A percentile compares a stretch with the other conserved stretches of the same genome.
phyloP scores from a whole-genome alignment of 2,888 invertebrate species.

The Campoplex nolae region DNA sequence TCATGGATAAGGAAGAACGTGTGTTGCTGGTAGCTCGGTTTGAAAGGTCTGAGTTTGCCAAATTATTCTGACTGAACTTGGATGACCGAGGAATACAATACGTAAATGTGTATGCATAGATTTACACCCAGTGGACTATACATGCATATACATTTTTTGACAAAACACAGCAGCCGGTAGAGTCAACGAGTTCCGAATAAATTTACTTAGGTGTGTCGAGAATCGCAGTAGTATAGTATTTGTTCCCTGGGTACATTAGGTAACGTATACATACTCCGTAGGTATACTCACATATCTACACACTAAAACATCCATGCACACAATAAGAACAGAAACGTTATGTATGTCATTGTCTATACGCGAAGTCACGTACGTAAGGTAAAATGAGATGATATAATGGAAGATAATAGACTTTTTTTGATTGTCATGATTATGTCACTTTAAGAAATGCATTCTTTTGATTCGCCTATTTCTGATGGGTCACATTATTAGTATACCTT shows the following conservation, averaged over 20 bases:
- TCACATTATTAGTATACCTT: too few relatives aligned
- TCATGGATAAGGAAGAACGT: conserved; percentile 28
- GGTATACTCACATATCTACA: too few relatives aligned
- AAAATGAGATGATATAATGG: too few relatives aligned
- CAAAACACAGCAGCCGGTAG: conserved; percentile 37
- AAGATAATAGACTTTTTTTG: too few relatives aligned
- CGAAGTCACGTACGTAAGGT: too few relatives aligned
- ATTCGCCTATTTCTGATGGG: too few relatives aligned
- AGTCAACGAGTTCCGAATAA: conserved; percentile 62
- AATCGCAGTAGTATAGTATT: conserved; percentile 39
- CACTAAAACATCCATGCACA: too few relatives aligned
- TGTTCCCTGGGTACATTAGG: conserved; percentile 6
- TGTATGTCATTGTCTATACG: too few relatives aligned
- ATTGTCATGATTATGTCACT: too few relatives aligned
- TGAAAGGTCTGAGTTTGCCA: conserved; percentile 61
- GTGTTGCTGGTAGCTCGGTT: conserved; percentile 27
- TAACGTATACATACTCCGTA: neutral
- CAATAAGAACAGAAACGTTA: too few relatives aligned
- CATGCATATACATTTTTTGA: conserved; percentile 24
- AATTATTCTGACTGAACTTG: conserved; percentile 65
- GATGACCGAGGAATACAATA: conserved; percentile 61
- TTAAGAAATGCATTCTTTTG: too few relatives aligned
- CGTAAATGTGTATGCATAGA: conserved; percentile 9
- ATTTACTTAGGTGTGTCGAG: conserved; percentile 60
- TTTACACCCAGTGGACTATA: neutral